phyloP scores from a whole-genome alignment of 2,888 invertebrate genomes.

The Congeria kusceri region DNA sequence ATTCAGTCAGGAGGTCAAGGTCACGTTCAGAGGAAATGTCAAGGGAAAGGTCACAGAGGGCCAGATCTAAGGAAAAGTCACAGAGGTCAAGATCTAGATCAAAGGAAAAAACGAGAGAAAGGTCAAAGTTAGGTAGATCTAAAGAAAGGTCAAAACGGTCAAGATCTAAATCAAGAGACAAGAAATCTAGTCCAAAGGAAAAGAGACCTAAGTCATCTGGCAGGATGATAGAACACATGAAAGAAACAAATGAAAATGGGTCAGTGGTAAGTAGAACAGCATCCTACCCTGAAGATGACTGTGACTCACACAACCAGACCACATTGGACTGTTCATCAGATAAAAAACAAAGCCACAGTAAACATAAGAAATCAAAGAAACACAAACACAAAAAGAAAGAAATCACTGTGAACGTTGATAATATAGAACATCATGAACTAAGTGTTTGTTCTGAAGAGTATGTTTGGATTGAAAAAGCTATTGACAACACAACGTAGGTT shows the following conservation, averaged over 20 bases:
- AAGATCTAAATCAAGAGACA: constrained; percentile 12
- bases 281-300: neutral
- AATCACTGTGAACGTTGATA: neutral
- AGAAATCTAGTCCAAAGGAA: no score
- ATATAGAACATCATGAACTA: neutral
- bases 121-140: constrained; percentile 21
- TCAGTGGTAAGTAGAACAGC: neutral
- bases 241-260: neutral
- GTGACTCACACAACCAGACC: no score
- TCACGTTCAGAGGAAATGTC: constrained; percentile 26
- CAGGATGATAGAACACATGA: no score
- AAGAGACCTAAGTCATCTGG: neutral
- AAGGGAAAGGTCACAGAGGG: constrained; percentile 13
- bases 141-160: constrained; percentile 11
- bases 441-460: neutral
- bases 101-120: constrained; percentile 27
- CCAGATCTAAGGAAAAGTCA: constrained; percentile 14
- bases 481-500: neutral
- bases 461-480: neutral
- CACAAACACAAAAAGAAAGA: neutral
- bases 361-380: neutral
- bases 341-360: no score
- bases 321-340: no score
- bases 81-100: constrained; percentile 37
- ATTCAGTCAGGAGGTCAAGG: constrained; percentile 49